Evolutionary conservation across 1,140 invertebrate genomes (phyloP), one percentile per base, ranked within the genome.

Genomic region (Doryteuthis pealeii): DNA sequence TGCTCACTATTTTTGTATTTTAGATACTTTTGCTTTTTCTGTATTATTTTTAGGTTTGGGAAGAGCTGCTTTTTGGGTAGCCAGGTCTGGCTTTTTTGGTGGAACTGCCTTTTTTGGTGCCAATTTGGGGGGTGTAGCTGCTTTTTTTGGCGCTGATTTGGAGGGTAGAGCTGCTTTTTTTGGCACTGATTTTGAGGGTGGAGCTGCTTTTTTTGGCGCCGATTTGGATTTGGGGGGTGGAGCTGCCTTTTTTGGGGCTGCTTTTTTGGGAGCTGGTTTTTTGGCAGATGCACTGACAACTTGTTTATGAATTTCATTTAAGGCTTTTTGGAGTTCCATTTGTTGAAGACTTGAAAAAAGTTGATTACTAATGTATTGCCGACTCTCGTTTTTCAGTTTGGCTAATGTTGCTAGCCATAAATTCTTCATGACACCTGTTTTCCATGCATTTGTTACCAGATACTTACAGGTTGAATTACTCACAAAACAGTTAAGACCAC

Each of bases 401-500:
- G 67, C 62, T 15, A 74, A 22, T 6, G 65, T 73, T 1, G 33
- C 33, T 8, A 68, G 28, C 74, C 71, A 33, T 71, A 71, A n/a
- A 62, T 43, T 54, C 28, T 49, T 15, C 70, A 71, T 71, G 43
- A 49, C 26, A 15, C 40, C 70, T 18, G 6, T 12, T 14, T 22
- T 8, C 70, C 33, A 69, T 68, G 70, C 45, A 35, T 69, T 73
- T 4, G 67, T 54, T 6, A 73, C 79, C 49, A 80, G 35, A n/a
- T 74, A 70, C 22, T 28, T 70, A 74, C 76, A 78, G 26, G 31
- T 58, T 14, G 71, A 72, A 5, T 58, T 26, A 26, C 65, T 49
- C 15, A 49, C 31, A 33, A 43, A 82, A 69, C 80, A 82, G 5
- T 76, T 32, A n/a, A 80, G 49, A 8, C 77, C 79, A 6, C 35